Base-by-base conservation (phyloP, 2,888 invertebrate species). In the Drosophila melanosoma region DNA sequence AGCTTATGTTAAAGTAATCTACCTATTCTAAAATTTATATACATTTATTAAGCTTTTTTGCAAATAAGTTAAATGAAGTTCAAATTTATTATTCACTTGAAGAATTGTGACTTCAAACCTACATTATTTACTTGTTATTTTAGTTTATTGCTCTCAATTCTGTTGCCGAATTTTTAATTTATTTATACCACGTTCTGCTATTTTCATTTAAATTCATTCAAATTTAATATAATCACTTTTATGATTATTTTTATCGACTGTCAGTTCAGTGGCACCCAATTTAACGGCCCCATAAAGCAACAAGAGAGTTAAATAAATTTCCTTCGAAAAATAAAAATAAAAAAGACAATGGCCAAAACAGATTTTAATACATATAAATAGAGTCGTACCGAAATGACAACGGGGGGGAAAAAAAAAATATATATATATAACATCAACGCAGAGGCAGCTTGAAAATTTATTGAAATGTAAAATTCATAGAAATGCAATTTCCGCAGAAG, bases 401-500 rank as follows among this genome's bases (percentile, higher is more conserved):
- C 71, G 29, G 29, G 26, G 23, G 26, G 75, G 71, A 69, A 81
- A 88, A 76, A 62, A 54, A 69, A 82, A 82, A 74, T 53, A 52
- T 54, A 60, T 12, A 45, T 26, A 45, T 45, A 45, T 26, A 23
- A 45, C 15, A 23, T 20, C 45, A 54, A 52, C 48, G 42, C 52
- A 52, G 38, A 42, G 63, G 80, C 79, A 79, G 73, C 61, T 54
- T 61, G 62, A 36, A 73, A 88, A 86, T 87, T 82, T 89, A 86
- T 89, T 90, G 89, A 87, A 88, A 79, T 89, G 77, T 76, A 74
- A 87, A 87, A 79, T 90, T 75, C 81, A 81, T 82, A 77, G 81
- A 90, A 88, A 88, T 89, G 89, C 90, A 88, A 88, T 88, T 88
- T 90, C 87, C 87, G 79, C 74, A 67, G 69, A 69, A 74, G 70